Evolutionary conservation across 2,797 vertebrate species (phyloP).

Genomic region (Apodemus agrarius): DNA sequence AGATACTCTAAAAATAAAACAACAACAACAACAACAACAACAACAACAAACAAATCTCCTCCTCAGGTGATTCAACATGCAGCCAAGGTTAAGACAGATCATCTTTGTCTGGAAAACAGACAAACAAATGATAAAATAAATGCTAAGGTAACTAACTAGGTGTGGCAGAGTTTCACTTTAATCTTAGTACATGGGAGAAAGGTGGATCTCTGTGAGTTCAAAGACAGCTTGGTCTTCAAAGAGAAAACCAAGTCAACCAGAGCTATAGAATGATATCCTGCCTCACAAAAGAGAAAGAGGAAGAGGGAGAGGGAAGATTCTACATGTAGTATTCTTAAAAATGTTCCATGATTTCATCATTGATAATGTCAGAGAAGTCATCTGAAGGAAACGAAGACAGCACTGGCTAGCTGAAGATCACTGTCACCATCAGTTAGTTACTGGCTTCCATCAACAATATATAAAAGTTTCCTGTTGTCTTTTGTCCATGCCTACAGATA

Average conservation of each 20-base stretch:
- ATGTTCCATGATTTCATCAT: not conserved
- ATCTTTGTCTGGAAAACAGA: conserved; percentile 2
- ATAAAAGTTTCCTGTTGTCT: not conserved
- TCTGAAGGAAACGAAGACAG: not conserved
- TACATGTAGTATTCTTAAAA: not conserved
- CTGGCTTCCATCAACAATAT: not conserved
- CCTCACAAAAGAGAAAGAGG: not conserved
- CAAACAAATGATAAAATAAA: conserved; percentile 37
- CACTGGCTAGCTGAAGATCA: not conserved
- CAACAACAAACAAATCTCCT: not conserved
- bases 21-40: too few species aligned
- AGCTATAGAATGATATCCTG: not conserved
- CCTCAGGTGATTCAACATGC: not conserved
- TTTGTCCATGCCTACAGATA: not conserved
- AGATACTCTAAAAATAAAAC: not conserved
- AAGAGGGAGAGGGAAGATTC: not conserved
- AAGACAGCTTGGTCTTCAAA: not conserved
- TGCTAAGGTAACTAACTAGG: not conserved
- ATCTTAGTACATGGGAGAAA: not conserved
- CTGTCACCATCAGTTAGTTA: not conserved
- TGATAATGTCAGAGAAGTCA: not conserved
- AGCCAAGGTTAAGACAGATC: not conserved
- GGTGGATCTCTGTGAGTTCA: not conserved
- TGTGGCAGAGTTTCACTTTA: not conserved
- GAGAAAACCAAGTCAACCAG: not conserved